A percentile compares a stretch with the other conserved stretches of the same genome.
Conservation (phyloP, 2,888 invertebrate genomes). For the Rhopalosiphum nymphaeae region DNA sequence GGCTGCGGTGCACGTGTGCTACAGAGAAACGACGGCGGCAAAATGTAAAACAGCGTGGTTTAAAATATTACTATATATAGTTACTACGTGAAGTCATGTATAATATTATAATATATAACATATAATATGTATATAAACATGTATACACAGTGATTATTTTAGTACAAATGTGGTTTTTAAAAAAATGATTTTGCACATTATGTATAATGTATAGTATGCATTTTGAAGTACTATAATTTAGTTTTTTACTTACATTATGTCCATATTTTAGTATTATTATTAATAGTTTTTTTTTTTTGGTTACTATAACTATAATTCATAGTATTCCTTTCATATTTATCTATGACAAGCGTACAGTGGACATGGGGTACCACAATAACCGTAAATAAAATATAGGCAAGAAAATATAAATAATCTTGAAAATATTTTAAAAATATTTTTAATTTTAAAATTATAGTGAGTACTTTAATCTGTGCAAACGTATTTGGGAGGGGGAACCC, state of each 20-base stretch:
- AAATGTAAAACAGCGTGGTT: background rate
- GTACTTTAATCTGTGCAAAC: background rate
- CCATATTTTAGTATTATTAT: no score
- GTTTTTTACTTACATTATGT: no score
- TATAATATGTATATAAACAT: background rate
- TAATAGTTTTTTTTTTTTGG: no score
- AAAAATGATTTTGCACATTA: background rate
- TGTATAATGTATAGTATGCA: no score
- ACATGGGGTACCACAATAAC: background rate
- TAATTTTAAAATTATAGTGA: no score
- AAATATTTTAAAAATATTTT: background rate
- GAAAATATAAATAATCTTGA: background rate
- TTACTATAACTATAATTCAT: no score
- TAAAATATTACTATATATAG: background rate
- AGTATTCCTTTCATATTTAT: background rate
- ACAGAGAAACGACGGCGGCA: background rate
- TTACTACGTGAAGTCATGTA: background rate
- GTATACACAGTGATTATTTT: background rate
- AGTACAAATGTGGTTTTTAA: background rate
- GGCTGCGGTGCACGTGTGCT: conserved; percentile 31
- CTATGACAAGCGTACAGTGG: background rate
- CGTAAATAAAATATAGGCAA: background rate
- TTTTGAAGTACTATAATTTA: no score
- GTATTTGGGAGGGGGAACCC: background rate
- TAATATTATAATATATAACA: background rate